phyloP scores from a whole-genome alignment of 1,140 invertebrate species.

The Sipha flava region DNA sequence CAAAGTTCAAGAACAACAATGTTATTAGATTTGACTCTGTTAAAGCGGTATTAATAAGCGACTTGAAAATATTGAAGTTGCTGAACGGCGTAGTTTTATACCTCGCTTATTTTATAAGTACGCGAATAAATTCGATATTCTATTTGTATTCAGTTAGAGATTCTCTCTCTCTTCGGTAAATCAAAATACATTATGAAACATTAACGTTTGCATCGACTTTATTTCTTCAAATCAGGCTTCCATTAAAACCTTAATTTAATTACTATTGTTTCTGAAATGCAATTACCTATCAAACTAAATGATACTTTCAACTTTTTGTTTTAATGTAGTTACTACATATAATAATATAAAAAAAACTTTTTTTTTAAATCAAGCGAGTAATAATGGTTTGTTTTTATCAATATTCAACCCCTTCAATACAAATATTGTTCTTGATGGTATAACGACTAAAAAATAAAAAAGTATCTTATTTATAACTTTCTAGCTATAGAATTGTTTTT shows the following conservation, averaged over 20 bases:
- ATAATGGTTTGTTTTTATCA: neutral
- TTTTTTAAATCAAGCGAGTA: neutral
- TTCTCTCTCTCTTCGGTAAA: neutral
- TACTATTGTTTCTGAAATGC: neutral
- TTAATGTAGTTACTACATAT: neutral
- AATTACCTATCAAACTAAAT: neutral
- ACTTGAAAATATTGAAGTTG: too few relatives aligned
- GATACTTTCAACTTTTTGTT: neutral
- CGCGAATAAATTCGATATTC: too few relatives aligned
- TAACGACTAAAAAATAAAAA: neutral
- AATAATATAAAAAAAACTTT: neutral
- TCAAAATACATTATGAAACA: neutral
- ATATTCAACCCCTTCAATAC: neutral
- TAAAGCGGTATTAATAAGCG: too few relatives aligned
- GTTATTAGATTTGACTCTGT: too few relatives aligned
- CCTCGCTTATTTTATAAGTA: too few relatives aligned
- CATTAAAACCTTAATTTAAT: neutral
- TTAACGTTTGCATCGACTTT: neutral
- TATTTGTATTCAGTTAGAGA: neutral
- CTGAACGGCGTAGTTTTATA: too few relatives aligned
- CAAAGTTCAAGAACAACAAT: too few relatives aligned
- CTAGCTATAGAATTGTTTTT: neutral
- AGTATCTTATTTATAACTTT: neutral
- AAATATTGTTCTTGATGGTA: too few relatives aligned
- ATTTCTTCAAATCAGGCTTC: neutral